Evolutionary conservation across 2,113 vertebrate genomes (phyloP), one percentile per base, ranked within the genome.

Genomic region (Python bivittatus): DNA sequence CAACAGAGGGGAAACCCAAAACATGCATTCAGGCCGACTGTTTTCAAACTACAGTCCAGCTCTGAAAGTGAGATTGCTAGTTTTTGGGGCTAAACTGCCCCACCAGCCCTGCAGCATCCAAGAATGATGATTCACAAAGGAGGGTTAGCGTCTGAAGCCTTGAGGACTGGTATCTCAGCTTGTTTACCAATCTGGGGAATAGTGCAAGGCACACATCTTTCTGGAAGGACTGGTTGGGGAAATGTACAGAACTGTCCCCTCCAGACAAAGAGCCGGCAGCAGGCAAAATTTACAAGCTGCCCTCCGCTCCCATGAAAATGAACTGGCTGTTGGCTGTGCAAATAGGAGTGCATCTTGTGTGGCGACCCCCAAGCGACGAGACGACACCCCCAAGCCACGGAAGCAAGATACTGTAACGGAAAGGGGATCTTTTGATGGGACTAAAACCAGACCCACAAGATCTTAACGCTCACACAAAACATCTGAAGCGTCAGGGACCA

Each of bases 251-350:
- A 44, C n/a, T 4, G 33, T 42, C 68, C 68, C 68, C 33, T 83
- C 88, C 0, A 52, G 84, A n/a, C 29, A 33, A 27, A 13, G 61
- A 64, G 64, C n/a, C 52, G 1, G 53, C 0, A 0, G 84, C n/a
- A 2, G 48, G 48, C 60, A 0, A 79, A 64, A 5, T 48, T 48
- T 48, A 48, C 8, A 38, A 22, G 84, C 54, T 33, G 22, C 33
- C 13, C 1, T 5, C n/a, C n/a, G 0, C 0, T 58, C 29, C 27
- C 48, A 48, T 3, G 96, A 93, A 86, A 94, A 95, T 96, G 94
- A 97, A 97, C 96, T 94, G 90, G 92, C 68, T 95, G 94, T 95
- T 95, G 94, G 27, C 93, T 92, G 88, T 25, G 93, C 93, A 96
- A 95, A 95, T 87, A 95, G 3, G 0, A 9, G 6, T 13, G 12